phyloP scores from a whole-genome alignment of 1,140 invertebrate species.

The Rhynchophorus ferrugineus region DNA sequence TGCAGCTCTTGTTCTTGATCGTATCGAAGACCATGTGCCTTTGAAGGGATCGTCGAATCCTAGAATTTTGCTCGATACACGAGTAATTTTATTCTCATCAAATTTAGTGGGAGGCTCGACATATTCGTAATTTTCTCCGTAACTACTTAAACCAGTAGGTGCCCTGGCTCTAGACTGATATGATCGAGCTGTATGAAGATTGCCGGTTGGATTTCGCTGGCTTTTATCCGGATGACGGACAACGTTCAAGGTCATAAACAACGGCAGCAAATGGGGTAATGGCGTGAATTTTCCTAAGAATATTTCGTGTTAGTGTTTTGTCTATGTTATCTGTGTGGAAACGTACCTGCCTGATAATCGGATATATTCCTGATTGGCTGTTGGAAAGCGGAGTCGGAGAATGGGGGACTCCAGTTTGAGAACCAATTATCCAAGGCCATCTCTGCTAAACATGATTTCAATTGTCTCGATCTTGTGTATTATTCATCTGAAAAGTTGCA shows the following conservation, averaged over 20 bases:
- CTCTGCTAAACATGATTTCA: constrained; percentile 2
- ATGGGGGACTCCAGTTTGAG: constrained; percentile 23
- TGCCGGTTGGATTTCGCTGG: not conserved
- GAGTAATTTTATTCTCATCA: not conserved
- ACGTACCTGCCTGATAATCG: constrained; percentile 1
- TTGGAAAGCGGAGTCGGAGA: constrained; percentile 1
- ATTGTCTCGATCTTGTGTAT: too few species aligned
- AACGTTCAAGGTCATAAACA: constrained; percentile 12
- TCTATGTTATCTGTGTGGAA: too few species aligned
- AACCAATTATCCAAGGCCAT: constrained; percentile 27
- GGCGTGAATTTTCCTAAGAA: not conserved
- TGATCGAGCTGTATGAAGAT: not conserved
- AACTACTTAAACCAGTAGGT: too few species aligned
- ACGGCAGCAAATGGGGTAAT: constrained; percentile 7
- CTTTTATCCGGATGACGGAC: not conserved
- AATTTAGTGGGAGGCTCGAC: not conserved
- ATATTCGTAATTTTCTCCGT: too few species aligned
- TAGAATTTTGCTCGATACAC: not conserved
- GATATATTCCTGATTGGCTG: constrained; percentile 5
- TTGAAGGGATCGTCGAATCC: not conserved
- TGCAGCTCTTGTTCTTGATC: not conserved
- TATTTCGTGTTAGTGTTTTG: too few species aligned
- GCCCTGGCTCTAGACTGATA: too few species aligned
- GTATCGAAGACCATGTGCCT: not conserved
- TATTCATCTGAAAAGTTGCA: too few species aligned